Evolutionary conservation across 2,113 vertebrate species (phyloP).

Genomic region (Scophthalmus maximus): DNA sequence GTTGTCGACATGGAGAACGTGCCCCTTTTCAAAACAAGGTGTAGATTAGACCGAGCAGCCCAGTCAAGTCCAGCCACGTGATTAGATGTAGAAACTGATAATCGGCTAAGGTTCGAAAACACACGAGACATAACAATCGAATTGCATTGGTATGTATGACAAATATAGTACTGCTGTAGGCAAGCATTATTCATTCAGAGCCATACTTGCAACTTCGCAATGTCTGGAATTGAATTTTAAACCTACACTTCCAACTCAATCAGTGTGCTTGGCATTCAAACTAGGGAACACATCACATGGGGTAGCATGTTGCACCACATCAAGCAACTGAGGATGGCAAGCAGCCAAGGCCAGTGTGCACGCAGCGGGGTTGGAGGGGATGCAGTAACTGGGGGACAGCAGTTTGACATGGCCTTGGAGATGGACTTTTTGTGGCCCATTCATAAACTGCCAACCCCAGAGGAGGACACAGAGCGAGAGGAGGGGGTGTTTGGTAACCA

Average conservation of each 20-base stretch:
- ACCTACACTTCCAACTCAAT: conserved; percentile 35
- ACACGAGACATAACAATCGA: conserved; percentile 23
- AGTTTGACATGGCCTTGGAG: conserved; percentile 38
- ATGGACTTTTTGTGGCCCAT: conserved; percentile 36
- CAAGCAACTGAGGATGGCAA: background rate
- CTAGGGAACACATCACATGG: conserved; percentile 26
- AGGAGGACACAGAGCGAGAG: background rate
- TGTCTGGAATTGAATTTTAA: conserved; percentile 26
- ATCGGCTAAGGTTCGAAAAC: conserved; percentile 48
- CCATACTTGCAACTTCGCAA: conserved; percentile 17
- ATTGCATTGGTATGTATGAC: conserved; percentile 14
- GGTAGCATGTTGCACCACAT: conserved; percentile 4
- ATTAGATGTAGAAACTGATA: conserved; percentile 58
- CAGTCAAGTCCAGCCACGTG: conserved; percentile 58
- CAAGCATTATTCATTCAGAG: conserved; percentile 32
- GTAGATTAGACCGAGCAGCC: conserved; percentile 29
- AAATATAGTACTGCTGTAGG: conserved; percentile 27
- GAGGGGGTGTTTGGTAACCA: conserved; percentile 1
- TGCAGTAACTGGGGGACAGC: conserved; percentile 10
- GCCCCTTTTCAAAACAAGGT: conserved; percentile 42
- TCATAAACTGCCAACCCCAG: conserved; percentile 41
- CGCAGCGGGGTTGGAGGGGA: conserved; percentile 17
- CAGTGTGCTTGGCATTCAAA: conserved; percentile 36
- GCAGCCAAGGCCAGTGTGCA: conserved; percentile 25
- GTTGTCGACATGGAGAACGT: conserved; percentile 27